These are phyloP conservation scores for Germaria angustata DNA, from an alignment of 2,888 invertebrate species.

Conservation along the genomic window DNA sequence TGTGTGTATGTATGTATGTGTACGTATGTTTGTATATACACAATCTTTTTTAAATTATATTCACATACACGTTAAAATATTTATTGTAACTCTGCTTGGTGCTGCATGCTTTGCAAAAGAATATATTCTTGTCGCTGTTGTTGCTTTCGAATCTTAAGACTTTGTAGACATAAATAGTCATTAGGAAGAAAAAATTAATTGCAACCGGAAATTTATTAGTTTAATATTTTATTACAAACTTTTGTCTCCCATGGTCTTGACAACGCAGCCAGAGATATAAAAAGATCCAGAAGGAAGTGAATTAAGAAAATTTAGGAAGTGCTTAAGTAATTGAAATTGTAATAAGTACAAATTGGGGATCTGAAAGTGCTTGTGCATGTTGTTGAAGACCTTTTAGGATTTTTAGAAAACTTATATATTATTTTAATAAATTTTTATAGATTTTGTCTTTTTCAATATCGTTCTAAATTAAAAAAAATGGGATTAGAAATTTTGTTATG, in stretches of 20 bases:
- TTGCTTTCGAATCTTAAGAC: constrained; percentile 44
- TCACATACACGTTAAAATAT: constrained; percentile 17
- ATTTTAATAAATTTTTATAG: no score
- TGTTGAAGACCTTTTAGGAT: no score
- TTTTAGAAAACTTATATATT: no score
- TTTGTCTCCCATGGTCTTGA: constrained; percentile 63
- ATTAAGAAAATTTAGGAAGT: constrained; percentile 46
- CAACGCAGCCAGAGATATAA: constrained; percentile 12
- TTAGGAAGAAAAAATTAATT: constrained; percentile 66
- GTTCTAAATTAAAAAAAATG: no score
- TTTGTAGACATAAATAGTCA: constrained; percentile 65
- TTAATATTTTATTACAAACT: constrained; percentile 66
- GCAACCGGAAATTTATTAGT: constrained; percentile 69
- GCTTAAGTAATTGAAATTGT: constrained; percentile 42
- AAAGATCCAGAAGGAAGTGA: constrained; percentile 34
- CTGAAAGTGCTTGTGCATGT: background rate
- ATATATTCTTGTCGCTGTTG: constrained; percentile 25
- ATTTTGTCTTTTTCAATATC: no score
- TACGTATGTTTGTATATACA: no score
- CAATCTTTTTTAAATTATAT: background rate
- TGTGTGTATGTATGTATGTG: no score
- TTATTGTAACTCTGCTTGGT: constrained; percentile 28
- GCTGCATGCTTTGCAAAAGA: constrained; percentile 35
- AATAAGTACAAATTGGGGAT: constrained; percentile 34
- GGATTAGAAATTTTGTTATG: no score